Conservation (phyloP, 2,888 invertebrate species). For the Philereme vetulata region DNA sequence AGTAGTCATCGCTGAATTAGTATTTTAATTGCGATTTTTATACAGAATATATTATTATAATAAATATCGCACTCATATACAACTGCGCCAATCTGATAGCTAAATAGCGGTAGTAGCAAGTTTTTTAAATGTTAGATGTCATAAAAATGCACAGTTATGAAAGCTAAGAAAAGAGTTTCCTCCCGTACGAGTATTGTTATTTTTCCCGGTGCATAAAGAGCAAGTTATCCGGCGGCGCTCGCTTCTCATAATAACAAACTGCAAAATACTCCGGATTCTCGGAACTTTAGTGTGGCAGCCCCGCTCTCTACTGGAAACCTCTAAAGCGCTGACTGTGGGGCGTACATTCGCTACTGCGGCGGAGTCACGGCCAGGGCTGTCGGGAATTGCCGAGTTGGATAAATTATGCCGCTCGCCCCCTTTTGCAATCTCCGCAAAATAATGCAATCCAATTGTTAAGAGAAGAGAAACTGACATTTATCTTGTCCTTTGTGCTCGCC, state of each 20-base stretch:
- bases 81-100: too few relatives aligned
- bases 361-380: slow-evolving; percentile 72
- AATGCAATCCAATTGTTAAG: slow-evolving; percentile 73
- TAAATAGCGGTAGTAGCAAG: neutral
- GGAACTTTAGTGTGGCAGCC: slow-evolving; percentile 70
- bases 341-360: slow-evolving; percentile 72
- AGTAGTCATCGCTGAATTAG: neutral
- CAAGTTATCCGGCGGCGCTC: slow-evolving; percentile 67
- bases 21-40: too few relatives aligned
- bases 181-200: slow-evolving; percentile 47
- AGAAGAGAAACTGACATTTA: slow-evolving; percentile 66
- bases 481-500: slow-evolving; percentile 62
- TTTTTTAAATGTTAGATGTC: slow-evolving; percentile 1
- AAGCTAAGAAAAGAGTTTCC: slow-evolving; percentile 27
- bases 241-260: slow-evolving; percentile 76
- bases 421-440: slow-evolving; percentile 74
- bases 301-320: slow-evolving; percentile 69
- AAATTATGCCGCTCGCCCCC: slow-evolving; percentile 75
- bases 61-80: neutral
- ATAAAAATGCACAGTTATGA: slow-evolving; percentile 11
- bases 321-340: slow-evolving; percentile 77
- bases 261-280: slow-evolving; percentile 78
- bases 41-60: too few relatives aligned
- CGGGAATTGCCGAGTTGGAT: slow-evolving; percentile 74
- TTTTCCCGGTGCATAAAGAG: slow-evolving; percentile 66